A percentile compares a stretch with the other conserved stretches of the same genome.
These are phyloP conservation scores for Meta bourneti DNA, from an alignment of 2,888 invertebrate species.

Conservation along the genomic window DNA sequence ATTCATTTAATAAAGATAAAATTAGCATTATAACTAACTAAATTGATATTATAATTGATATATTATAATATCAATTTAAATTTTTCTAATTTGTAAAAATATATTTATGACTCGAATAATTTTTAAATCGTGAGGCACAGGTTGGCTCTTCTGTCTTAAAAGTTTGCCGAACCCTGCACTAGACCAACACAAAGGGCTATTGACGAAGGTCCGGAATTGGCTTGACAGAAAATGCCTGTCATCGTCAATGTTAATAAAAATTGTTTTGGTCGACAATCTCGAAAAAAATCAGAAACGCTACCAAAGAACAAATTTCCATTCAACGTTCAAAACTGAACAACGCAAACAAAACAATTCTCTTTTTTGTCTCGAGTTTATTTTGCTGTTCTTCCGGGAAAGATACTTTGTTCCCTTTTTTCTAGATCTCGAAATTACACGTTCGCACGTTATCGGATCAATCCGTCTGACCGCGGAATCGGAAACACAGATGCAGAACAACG, in stretches of 20 bases:
- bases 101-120: no score
- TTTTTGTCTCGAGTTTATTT: background rate
- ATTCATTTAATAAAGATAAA: no score
- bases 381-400: constrained; percentile 15
- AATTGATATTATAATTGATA: no score
- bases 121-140: no score
- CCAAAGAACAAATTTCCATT: background rate
- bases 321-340: background rate
- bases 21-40: no score
- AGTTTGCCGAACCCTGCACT: background rate
- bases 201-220: background rate
- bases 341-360: background rate
- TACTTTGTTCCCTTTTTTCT: constrained; percentile 24
- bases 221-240: background rate
- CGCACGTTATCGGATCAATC: constrained; percentile 21
- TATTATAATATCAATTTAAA: no score
- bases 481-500: constrained; percentile 44
- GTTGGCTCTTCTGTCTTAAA: no score
- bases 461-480: constrained; percentile 23
- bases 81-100: no score
- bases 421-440: constrained; percentile 33
- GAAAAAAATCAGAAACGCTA: background rate
- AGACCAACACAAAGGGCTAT: background rate
- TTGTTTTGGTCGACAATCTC: background rate
- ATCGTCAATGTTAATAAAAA: background rate